Base-by-base conservation (phyloP, 2,888 invertebrate genomes). In the Ormia ochracea region DNA sequence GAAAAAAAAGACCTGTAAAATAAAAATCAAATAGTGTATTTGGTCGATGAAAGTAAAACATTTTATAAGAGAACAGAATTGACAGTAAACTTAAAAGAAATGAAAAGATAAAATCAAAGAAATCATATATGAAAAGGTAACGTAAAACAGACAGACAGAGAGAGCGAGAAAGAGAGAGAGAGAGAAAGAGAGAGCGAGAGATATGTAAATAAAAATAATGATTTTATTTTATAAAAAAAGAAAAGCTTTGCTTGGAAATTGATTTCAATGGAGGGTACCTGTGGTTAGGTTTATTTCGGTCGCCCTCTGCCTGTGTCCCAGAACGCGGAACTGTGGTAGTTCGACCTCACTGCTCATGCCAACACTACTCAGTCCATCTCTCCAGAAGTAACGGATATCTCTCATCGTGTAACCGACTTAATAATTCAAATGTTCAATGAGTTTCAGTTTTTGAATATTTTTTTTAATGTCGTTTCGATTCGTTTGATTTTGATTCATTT, bases 321-420 rank as follows among this genome's bases (percentile, higher is more conserved):
- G 94, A 90, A 97, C 96, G 91, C 96, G 94, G 93, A 98, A 98
- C 93, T 98, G 97, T 89, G 98, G 97, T 91, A 98, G 94, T 93
- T 96, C 95, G 92, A 97, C 96, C 92, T 96, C 96, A 91, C 93
- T 94, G 93, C 96, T 95, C 93, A 97, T 96, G 91, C 96, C 96
- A 92, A 98, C 96, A 92, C 97, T 96, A 91, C 94, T 94, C 91
- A 93, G 93, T 90, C 96, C 96, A 92, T 95, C 94, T 92, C 95
- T 95, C 97, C 97, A 98, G 93, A 95, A 95, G 94, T 97, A 97
- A 91, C 96, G 95, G 93, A 97, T 96, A 94, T 96, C 96, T 93
- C 95, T 95, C 96, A 96, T 96, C 93, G 96, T 96, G 94, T 96
- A 96, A 93, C 96, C 96, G 94, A 96, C 96, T 96, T 78, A 66